Base-by-base conservation (phyloP, 1,140 invertebrate species). In the Arion vulgaris region DNA sequence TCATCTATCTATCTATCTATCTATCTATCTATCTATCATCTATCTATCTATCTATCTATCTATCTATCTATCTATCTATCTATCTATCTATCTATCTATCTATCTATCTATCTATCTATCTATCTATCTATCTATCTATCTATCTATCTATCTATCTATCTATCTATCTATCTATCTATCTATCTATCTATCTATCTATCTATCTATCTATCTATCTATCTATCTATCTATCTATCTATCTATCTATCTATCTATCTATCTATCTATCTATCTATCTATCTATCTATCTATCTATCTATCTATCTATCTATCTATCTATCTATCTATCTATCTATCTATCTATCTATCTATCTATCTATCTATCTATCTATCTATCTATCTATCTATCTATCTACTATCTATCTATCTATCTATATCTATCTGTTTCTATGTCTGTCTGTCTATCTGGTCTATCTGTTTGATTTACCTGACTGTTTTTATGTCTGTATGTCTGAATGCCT, bases 171-270 rank as follows among this genome's bases (percentile, higher is more conserved):
- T 45, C 5, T 45, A 45, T 45, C 5, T 45, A 45, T 45, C 5
- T 45, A 45, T 45, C 5, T 45, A 45, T 45, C 5, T 45, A 45
- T 7, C n/a, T n/a, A n/a, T 45, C 41, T 45, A 45, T 45, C 68
- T 69, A 26, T 72, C 71, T 72, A 41, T 72, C 71, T 72, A 39
- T 72, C 38, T 72, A 72, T 72, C 38, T 72, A 72, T 41, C 71
- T 39, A 39, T 72, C 38, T 41, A 41, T 41, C 38, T 41, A 72
- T 41, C 36, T 72, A 41, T 72, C 71, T 72, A 72, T 72, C 36
- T 72, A 69, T 69, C 68, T 69, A 69, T 69, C 68, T 69, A 69
- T 69, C 68, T 69, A 69, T 69, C 68, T 69, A 69, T 69, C 68
- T 69, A 69, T 69, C 68, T 69, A 69, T 69, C 68, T 69, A 69